Conservation (phyloP, 2,888 invertebrate species). For the Drosophila neutralis region DNA sequence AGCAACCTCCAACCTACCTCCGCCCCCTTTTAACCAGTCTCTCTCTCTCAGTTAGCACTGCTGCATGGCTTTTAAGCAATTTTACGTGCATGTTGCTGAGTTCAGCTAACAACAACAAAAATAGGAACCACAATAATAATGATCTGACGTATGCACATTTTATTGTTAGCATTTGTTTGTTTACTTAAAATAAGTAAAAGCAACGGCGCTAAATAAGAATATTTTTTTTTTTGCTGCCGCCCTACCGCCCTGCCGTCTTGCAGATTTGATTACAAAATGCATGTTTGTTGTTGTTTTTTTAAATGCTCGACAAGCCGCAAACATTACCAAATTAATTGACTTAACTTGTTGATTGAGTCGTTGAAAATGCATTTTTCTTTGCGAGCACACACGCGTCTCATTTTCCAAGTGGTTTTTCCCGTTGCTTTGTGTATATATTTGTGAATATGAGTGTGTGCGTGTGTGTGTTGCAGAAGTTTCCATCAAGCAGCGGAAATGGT, state of each 20-base stretch:
- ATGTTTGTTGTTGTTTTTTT: conserved; percentile 16
- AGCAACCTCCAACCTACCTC: conserved; percentile 1
- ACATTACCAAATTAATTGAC: conserved; percentile 77
- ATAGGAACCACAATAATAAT: conserved; percentile 18
- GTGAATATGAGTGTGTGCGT: neutral
- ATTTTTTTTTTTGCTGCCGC: conserved; percentile 33
- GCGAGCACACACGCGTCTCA: conserved; percentile 15
- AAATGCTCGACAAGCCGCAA: conserved; percentile 39
- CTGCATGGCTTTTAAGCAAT: conserved; percentile 26
- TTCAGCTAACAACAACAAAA: conserved; percentile 29
- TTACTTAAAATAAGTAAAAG: conserved; percentile 33
- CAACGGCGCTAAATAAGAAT: conserved; percentile 53
- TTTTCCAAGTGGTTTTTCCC: conserved; percentile 59
- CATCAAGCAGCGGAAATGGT: conserved; percentile 59
- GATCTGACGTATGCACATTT: conserved; percentile 65
- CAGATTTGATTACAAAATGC: conserved; percentile 25
- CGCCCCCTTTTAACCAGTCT: neutral
- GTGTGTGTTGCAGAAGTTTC: conserved; percentile 21
- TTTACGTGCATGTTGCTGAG: conserved; percentile 47
- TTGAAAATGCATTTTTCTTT: conserved; percentile 66
- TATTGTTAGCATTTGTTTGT: conserved; percentile 51
- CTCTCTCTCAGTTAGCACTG: conserved; percentile 5
- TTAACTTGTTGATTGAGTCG: conserved; percentile 81
- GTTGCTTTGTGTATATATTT: conserved; percentile 30
- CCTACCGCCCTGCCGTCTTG: neutral